phyloP scores from a whole-genome alignment of 2,888 invertebrate genomes.

The Dorcus parallelipipedus region DNA sequence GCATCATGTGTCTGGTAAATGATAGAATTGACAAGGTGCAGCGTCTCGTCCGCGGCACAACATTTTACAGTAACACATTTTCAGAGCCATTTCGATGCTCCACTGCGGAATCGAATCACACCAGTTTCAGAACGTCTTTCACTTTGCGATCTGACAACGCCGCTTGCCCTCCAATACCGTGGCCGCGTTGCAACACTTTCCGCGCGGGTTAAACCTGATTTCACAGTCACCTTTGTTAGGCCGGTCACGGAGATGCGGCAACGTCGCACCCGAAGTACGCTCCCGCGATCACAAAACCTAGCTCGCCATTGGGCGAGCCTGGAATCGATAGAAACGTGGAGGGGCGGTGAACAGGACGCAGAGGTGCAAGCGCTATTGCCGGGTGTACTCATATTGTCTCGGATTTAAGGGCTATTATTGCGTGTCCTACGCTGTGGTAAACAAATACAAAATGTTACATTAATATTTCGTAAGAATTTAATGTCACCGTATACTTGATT shows the following conservation, averaged over 20 bases:
- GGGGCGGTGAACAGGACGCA: conserved; percentile 55
- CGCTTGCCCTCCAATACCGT: conserved; percentile 31
- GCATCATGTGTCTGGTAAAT: conserved; percentile 30
- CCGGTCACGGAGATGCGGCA: conserved; percentile 38
- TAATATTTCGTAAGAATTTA: conserved; percentile 28
- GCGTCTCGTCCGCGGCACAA: conserved; percentile 18
- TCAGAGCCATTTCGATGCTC: conserved; percentile 30
- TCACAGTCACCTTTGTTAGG: conserved; percentile 31
- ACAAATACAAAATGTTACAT: conserved; percentile 52
- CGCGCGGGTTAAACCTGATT: conserved; percentile 24
- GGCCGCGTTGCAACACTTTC: conserved; percentile 20
- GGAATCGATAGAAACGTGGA: conserved; percentile 63
- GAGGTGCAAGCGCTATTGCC: conserved; percentile 52
- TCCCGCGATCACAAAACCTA: conserved; percentile 47
- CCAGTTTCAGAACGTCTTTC: conserved; percentile 12
- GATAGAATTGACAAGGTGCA: conserved; percentile 18
- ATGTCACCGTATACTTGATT: not conserved
- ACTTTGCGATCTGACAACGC: conserved; percentile 35
- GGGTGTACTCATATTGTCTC: conserved; percentile 38
- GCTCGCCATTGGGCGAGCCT: conserved; percentile 61
- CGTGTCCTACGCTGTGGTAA: conserved; percentile 50
- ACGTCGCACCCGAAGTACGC: conserved; percentile 55
- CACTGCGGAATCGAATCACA: conserved; percentile 15
- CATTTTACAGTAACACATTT: conserved; percentile 27
- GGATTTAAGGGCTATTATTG: conserved; percentile 47